Evolutionary conservation across 2,797 vertebrate species (phyloP), one percentile per base, ranked within the genome.

Genomic region (Melanotaenia maccullochi): DNA sequence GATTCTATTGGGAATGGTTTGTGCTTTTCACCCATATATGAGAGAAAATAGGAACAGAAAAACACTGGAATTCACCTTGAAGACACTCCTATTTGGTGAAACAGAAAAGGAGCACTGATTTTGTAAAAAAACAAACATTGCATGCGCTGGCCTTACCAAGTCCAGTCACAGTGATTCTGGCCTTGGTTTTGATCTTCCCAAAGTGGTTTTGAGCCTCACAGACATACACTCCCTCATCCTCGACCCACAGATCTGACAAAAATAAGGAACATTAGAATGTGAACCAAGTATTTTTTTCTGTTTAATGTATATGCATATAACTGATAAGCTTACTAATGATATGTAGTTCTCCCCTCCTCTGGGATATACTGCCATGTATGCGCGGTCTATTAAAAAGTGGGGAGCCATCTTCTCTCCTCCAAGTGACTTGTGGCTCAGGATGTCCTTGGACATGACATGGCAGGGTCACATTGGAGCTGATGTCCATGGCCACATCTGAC

Each of bases 131-230:
- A 56, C 28, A 35, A 6, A 57, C 0, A 73, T 69, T 28, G 47
- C 2, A 56, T 9, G 40, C 2, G 6, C 25, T 38, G n/a, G 33
- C 75, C 93, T 87, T 95, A 99, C 98, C 96, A 60, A 99, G 92
- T 89, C 98, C 98, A 16, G 97, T 99, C 52, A 99, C 96, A 35
- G 94, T 96, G 78, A 99, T 11, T 0, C 67, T 95, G 68, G 94
- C 93, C 71, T 87, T 89, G 0, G 96, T 90, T 80, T 96, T 93
- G 85, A 98, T 95, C 86, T 85, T 96, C 16, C 98, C 98, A 94
- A 99, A 99, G 73, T 95, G 96, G 87, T 99, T 99, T 84, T 95
- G 95, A 75, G 97, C 98, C 88, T 99, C 97, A 93, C 98, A 99
- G 32, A 97, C 35, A 0, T 98, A 99, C 9, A 91, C 93, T 0